Percentiles rank a stretch among this genome's conserved stretches.
These are phyloP conservation scores for Agrochola lota DNA, from an alignment of 2,888 invertebrate species.

Conservation along the genomic window DNA sequence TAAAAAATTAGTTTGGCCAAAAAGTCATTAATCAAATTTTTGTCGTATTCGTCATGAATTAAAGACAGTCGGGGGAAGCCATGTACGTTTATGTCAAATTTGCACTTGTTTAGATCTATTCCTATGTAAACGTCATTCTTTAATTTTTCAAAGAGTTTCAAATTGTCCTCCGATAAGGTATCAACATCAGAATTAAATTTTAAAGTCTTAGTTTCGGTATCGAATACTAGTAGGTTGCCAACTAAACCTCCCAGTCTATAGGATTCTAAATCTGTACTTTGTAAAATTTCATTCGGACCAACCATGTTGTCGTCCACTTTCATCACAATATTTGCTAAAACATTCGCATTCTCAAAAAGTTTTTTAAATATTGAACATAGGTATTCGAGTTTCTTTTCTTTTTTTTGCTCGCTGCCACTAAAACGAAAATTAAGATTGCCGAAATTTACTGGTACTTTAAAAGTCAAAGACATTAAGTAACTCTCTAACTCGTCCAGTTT, in stretches of 20 bases:
- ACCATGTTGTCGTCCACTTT: slow-evolving; percentile 54
- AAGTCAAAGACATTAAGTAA: slow-evolving; percentile 25
- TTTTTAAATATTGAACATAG: slow-evolving; percentile 44
- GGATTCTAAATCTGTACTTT: slow-evolving; percentile 50
- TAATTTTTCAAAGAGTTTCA: slow-evolving; percentile 40
- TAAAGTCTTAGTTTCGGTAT: slow-evolving; percentile 42
- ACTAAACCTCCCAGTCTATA: slow-evolving; percentile 61
- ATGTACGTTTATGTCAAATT: slow-evolving; percentile 55
- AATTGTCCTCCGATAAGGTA: slow-evolving; percentile 33
- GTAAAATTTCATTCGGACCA: slow-evolving; percentile 44
- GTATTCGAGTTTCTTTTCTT: slow-evolving; percentile 33
- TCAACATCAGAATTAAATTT: slow-evolving; percentile 54
- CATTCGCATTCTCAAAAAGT: slow-evolving; percentile 24
- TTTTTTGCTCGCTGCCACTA: slow-evolving; percentile 42
- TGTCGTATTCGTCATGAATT: slow-evolving; percentile 38
- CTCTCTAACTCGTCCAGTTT: slow-evolving; percentile 17
- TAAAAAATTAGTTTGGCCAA: slow-evolving; percentile 55
- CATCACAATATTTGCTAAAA: slow-evolving; percentile 28
- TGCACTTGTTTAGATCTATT: slow-evolving; percentile 35
- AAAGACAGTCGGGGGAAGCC: slow-evolving; percentile 53
- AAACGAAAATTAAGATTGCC: slow-evolving; percentile 53
- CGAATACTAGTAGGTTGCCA: slow-evolving; percentile 55
- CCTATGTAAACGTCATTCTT: slow-evolving; percentile 14
- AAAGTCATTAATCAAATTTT: slow-evolving; percentile 38
- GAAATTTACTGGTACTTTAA: slow-evolving; percentile 56